phyloP scores from a whole-genome alignment of 2,888 invertebrate genomes.

The Polyommatus iphigenia region DNA sequence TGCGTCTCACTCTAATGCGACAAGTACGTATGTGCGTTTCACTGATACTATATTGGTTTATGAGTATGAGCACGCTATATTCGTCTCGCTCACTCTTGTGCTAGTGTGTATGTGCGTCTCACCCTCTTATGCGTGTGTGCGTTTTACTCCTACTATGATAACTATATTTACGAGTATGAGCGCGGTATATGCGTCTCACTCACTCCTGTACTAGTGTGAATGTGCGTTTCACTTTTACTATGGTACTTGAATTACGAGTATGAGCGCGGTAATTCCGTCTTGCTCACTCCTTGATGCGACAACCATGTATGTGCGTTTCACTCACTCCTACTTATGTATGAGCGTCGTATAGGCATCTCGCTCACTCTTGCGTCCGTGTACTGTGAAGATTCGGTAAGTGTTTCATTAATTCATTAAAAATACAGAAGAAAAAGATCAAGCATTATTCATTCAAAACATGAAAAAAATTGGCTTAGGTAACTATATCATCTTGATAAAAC shows the following conservation, averaged over 20 bases:
- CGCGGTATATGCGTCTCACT: background rate
- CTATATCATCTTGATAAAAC: too few species aligned
- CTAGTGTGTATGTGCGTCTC: slow-evolving; percentile 38
- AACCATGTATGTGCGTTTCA: background rate
- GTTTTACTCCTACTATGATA: background rate
- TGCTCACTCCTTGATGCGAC: background rate
- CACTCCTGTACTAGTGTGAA: slow-evolving; percentile 37
- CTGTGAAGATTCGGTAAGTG: background rate
- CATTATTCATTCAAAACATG: background rate
- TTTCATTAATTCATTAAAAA: too few species aligned
- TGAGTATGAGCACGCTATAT: slow-evolving; percentile 47
- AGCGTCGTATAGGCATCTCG: slow-evolving; percentile 50
- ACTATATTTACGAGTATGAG: background rate
- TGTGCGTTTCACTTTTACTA: background rate
- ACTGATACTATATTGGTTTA: background rate
- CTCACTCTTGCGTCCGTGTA: background rate
- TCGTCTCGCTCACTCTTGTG: background rate
- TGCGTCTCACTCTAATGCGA: slow-evolving; percentile 5
- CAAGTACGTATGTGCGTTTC: background rate
- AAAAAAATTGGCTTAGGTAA: too few species aligned
- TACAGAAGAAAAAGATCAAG: background rate
- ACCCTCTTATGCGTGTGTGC: background rate
- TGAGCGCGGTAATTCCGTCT: background rate
- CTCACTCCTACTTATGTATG: slow-evolving; percentile 49
- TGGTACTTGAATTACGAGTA: background rate